Evolutionary conservation across 2,797 vertebrate genomes (phyloP), one percentile per base, ranked within the genome.

Genomic region (Margarornis squamiger): DNA sequence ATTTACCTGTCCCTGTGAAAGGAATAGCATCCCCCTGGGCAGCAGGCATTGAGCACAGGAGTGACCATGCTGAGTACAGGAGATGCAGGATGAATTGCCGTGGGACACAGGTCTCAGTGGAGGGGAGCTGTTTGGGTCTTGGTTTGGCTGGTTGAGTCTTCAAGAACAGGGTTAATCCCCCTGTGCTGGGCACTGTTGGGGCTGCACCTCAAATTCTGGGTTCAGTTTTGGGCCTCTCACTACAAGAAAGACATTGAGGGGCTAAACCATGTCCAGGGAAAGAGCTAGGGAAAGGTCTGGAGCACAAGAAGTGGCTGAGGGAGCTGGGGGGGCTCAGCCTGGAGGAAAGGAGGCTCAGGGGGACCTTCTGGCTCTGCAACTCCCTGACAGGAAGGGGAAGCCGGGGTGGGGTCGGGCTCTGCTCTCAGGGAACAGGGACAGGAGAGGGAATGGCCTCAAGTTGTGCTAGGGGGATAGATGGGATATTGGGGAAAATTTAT

Each of bases 401-500:
- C 6, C 10, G 0, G 16, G 22, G 10, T 13, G 4, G 2, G 2
- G 4, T 62, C 1, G 0, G 10, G 48, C 26, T 68, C 26, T 55
- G 34, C 45, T 62, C 7, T 1, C 22, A 41, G 48, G 21, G 12
- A 68, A 29, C 21, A 55, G 39, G 12, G 34, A 32, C 12, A 36
- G 0, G 1, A 68, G 55, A 36, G 32, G 15, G 3, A 68, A 14
- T 0, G 1, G 26, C 48, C 22, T 68, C 23, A 55, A 0, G 1
- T 4, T 62, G 34, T 16, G 7, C 11, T 26, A 27, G 39, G 21
- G 14, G 18, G 22, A 67, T 27, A 48, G 15, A 15, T 27, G 75
- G 12, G 10, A 5, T 32, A 29, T 49, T 32, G 43, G 43, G 36
- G 32, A 32, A 57, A 38, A 21, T 49, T 55, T 36, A 6, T 75